Evolutionary conservation across 1,140 invertebrate species (phyloP), one percentile per base, ranked within the genome.

Genomic region (Muscidifurax raptorellus): DNA sequence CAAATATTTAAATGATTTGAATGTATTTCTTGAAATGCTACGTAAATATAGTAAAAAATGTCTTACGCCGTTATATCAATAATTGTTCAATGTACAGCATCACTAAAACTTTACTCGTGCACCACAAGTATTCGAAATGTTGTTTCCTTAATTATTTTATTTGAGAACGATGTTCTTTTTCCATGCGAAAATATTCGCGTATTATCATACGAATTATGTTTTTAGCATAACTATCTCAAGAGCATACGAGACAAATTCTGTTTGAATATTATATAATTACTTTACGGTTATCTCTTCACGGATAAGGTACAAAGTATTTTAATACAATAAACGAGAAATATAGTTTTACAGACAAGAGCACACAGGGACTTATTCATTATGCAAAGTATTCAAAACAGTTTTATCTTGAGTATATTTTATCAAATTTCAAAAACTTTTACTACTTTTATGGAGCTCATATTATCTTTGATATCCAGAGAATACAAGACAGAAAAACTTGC

Each of bases 231-330:
- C 5, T 22, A 59, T 59, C 52, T 59, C 28, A 77, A 59, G 18
- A 47, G 27, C 15, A 44, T 28, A 6, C 47, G 47, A 52, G 18
- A 59, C 0, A 77, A 59, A 22, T n/a, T 74, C 6, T n/a, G 6
- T 74, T 74, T 74, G 4, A 74, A 40, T 7, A 10, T 25, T n/a
- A n/a, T 22, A n/a, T 40, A 10, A n/a, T 40, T 74, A 22, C 9
- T 74, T 74, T 74, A 5, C 18, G 18, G n/a, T 74, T 40, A 36
- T 74, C 1, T 36, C 9, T 22, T 6, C 7, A 74, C 18, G 36
- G 12, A 74, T 36, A 12, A 74, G 32, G 18, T 74, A 74, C 71
- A 74, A 74, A 74, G 22, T 74, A 74, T 74, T 74, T 74, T n/a
- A 74, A 1, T 13, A 74, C 40, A 22, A 40, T 74, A 74, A 72